A percentile compares a stretch with the other conserved stretches of the same genome.
phyloP scores from a whole-genome alignment of 2,797 vertebrate species.

The Merluccius polli region DNA sequence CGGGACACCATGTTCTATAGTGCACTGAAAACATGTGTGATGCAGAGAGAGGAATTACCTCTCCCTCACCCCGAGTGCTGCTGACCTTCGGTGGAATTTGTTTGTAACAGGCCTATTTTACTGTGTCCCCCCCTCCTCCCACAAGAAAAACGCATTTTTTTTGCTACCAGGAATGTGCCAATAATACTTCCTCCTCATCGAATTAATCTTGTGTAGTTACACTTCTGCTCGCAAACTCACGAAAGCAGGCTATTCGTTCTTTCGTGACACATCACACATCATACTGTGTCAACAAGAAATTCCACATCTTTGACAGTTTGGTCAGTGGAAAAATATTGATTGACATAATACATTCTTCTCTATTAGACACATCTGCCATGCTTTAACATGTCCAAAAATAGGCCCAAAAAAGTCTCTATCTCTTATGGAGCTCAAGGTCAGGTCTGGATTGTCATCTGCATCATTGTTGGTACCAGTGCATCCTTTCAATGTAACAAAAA shows the following conservation, averaged over 20 bases:
- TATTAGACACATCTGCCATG: not conserved
- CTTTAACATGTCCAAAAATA: not conserved
- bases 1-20: not conserved
- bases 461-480: not conserved
- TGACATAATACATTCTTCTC: not conserved
- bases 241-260: not conserved
- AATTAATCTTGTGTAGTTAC: not conserved
- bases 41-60: not conserved
- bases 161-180: not conserved
- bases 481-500: not conserved
- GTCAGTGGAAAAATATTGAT: not conserved
- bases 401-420: not conserved
- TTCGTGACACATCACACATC: not conserved
- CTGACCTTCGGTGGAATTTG: not conserved
- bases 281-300: slow-evolving; percentile 1
- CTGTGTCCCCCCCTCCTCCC: not conserved
- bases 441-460: not conserved
- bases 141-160: not conserved
- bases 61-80: not conserved
- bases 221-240: not conserved
- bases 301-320: not conserved
- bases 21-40: slow-evolving; percentile 4
- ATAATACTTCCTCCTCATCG: not conserved
- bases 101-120: not conserved
- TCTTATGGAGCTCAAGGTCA: not conserved